Evolutionary conservation across 2,113 vertebrate species (phyloP).

Genomic region (Sorex araneus): DNA sequence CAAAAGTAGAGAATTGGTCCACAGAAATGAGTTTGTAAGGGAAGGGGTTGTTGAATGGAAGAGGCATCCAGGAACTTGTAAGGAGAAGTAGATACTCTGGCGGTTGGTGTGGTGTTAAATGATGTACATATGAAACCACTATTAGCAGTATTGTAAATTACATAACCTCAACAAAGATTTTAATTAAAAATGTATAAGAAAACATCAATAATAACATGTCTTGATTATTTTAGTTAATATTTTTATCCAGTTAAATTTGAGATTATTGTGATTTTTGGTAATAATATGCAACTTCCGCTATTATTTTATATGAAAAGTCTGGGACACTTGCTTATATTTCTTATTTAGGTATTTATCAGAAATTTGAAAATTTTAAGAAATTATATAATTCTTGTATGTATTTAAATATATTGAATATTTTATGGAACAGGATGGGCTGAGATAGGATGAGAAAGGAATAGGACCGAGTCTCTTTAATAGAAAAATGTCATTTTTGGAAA

Average conservation of each 20-base stretch:
- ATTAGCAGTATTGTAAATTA: too few species aligned
- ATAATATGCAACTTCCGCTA: constrained; percentile 28
- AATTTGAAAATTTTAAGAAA: neutral
- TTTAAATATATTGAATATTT: constrained; percentile 6
- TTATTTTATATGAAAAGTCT: constrained; percentile 41
- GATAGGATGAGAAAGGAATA: too few species aligned
- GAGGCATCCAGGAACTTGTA: too few species aligned
- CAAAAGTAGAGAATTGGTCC: too few species aligned
- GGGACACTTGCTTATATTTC: neutral
- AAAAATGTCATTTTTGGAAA: constrained; percentile 55
- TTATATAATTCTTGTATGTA: neutral
- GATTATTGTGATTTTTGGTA: constrained; percentile 41
- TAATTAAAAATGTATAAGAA: neutral
- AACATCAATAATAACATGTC: neutral
- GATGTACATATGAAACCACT: too few species aligned
- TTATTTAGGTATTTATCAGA: constrained; percentile 20
- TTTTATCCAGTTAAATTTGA: constrained; percentile 48
- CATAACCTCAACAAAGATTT: neutral
- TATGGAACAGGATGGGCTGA: neutral
- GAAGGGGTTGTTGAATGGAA: too few species aligned
- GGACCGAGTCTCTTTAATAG: neutral
- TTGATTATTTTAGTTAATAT: constrained; percentile 56
- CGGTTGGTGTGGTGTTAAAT: too few species aligned
- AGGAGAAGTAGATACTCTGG: too few species aligned
- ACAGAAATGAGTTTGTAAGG: too few species aligned